A percentile compares a stretch with the other conserved stretches of the same genome.
These are phyloP conservation scores for Siderastrea siderea DNA, from an alignment of 92 coral and sea anemone genomes.

Conservation along the genomic window DNA sequence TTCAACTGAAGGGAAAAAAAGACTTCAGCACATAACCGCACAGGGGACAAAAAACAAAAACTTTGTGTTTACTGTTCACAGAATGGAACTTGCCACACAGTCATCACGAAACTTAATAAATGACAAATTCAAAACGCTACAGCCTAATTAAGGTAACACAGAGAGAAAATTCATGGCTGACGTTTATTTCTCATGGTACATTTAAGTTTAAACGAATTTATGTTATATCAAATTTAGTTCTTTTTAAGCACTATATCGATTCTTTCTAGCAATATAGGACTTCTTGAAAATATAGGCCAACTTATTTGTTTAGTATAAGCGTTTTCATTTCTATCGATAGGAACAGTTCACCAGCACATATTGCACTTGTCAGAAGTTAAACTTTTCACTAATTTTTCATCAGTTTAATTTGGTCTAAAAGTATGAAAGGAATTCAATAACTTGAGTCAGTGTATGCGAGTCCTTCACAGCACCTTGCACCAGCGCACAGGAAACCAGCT, in stretches of 20 bases:
- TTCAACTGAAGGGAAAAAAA: no score
- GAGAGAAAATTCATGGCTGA: background rate
- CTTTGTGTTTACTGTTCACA: no score
- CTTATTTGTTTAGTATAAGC: background rate
- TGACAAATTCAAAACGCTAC: background rate
- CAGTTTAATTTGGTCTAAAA: background rate
- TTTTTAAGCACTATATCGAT: no score
- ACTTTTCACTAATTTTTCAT: no score
- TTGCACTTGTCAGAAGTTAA: background rate
- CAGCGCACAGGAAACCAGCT: slow-evolving; percentile 31
- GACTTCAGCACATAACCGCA: background rate
- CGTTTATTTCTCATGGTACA: background rate
- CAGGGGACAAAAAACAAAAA: background rate
- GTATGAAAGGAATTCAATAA: background rate
- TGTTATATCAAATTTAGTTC: no score
- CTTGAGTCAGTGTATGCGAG: background rate
- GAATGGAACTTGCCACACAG: background rate
- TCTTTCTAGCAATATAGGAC: no score
- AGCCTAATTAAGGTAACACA: background rate
- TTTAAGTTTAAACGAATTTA: background rate
- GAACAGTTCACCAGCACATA: slow-evolving; percentile 1
- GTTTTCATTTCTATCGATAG: background rate
- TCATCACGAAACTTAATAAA: background rate
- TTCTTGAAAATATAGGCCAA: background rate
- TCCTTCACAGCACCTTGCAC: slow-evolving; percentile 36